Conservation (phyloP, 2,113 vertebrate species). For the Phodopus roborovskii region DNA sequence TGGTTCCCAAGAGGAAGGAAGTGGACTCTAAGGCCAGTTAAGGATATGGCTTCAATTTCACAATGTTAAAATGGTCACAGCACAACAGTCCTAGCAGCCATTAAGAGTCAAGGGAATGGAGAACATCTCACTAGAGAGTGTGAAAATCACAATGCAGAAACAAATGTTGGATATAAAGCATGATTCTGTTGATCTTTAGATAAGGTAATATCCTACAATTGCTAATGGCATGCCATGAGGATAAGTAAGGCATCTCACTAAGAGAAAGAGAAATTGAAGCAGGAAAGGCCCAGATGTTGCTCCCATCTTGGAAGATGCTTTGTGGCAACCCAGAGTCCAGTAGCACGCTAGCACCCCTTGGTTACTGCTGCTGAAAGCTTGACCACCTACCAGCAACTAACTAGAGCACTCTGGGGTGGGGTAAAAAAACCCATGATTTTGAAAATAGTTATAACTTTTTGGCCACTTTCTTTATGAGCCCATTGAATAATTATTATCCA, state of each 20-base stretch:
- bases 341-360: not conserved
- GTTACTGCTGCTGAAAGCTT: not conserved
- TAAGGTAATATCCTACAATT: not conserved
- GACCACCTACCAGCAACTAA: not conserved
- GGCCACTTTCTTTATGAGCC: not conserved
- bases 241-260: not conserved
- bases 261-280: not conserved
- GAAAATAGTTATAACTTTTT: not conserved
- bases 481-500: not conserved
- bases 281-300: not conserved
- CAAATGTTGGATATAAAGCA: not conserved
- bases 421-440: not conserved
- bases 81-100: not conserved
- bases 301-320: not conserved
- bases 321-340: not conserved
- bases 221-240: not conserved
- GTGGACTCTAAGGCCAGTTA: not conserved
- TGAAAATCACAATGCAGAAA: not conserved
- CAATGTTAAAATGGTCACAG: not conserved
- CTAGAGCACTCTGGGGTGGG: not conserved
- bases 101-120: not conserved
- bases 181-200: not conserved
- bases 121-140: not conserved
- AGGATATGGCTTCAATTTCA: not conserved
- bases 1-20: constrained; percentile 2